These are phyloP conservation scores for Florisuga fusca DNA, from an alignment of 2,797 vertebrate genomes.

Conservation along the genomic window DNA sequence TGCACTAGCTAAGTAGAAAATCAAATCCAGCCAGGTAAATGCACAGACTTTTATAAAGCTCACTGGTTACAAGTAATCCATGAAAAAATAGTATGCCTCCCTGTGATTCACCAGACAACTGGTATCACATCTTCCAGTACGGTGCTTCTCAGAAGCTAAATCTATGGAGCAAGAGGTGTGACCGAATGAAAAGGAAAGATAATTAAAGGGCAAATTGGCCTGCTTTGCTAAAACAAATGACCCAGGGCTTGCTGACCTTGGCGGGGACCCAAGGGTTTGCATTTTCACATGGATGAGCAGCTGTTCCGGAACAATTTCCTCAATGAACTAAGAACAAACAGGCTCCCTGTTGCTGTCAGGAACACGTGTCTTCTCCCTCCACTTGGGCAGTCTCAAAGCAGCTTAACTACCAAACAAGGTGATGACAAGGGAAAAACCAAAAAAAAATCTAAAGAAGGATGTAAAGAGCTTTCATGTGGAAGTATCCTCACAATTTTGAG, in stretches of 20 bases:
- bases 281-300: constrained; percentile 66
- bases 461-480: background rate
- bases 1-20: background rate
- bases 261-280: constrained; percentile 52
- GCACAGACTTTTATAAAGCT: background rate
- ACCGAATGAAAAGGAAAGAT: constrained; percentile 12
- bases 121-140: background rate
- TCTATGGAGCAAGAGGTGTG: background rate
- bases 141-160: background rate
- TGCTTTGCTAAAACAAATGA: constrained; percentile 64
- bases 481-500: background rate
- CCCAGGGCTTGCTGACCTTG: constrained; percentile 66
- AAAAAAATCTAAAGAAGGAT: background rate
- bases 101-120: background rate
- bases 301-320: constrained; percentile 70
- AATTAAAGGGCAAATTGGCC: constrained; percentile 53
- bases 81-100: background rate
- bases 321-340: constrained; percentile 54
- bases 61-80: background rate
- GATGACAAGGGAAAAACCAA: background rate
- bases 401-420: background rate
- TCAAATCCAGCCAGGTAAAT: background rate
- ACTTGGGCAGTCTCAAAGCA: constrained; percentile 32
- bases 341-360: constrained; percentile 21
- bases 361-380: constrained; percentile 24